phyloP scores from a whole-genome alignment of 2,113 vertebrate species.

The Notiomystis cincta region DNA sequence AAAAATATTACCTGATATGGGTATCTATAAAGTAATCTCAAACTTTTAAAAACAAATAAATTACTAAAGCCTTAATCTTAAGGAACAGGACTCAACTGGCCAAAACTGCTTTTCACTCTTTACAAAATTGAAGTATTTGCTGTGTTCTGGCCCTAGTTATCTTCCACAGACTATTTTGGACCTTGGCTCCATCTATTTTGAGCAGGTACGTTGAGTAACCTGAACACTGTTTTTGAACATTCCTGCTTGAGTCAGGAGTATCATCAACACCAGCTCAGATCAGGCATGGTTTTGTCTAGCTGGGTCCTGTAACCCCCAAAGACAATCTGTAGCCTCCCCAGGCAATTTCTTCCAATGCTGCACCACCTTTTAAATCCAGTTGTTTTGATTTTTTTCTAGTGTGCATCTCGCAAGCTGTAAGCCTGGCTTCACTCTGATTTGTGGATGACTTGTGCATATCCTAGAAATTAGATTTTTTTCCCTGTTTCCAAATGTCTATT shows the following conservation, averaged over 20 bases:
- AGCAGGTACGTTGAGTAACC: background rate
- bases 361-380: background rate
- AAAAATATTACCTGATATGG: background rate
- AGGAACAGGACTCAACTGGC: background rate
- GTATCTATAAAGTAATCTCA: background rate
- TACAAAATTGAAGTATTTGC: background rate
- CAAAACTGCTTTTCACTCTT: background rate
- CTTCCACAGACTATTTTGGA: background rate
- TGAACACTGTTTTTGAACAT: background rate
- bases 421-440: background rate
- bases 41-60: background rate
- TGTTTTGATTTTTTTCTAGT: background rate
- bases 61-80: background rate
- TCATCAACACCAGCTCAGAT: background rate
- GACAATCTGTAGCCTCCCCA: background rate
- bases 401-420: background rate
- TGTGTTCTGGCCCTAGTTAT: background rate
- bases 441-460: background rate
- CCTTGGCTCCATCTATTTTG: background rate
- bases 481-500: background rate
- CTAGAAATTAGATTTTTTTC: background rate
- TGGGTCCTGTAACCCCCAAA: background rate
- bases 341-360: background rate
- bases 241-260: background rate
- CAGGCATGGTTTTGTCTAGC: background rate